Conservation (phyloP, 2,888 invertebrate genomes). For the Tribolium freemani region DNA sequence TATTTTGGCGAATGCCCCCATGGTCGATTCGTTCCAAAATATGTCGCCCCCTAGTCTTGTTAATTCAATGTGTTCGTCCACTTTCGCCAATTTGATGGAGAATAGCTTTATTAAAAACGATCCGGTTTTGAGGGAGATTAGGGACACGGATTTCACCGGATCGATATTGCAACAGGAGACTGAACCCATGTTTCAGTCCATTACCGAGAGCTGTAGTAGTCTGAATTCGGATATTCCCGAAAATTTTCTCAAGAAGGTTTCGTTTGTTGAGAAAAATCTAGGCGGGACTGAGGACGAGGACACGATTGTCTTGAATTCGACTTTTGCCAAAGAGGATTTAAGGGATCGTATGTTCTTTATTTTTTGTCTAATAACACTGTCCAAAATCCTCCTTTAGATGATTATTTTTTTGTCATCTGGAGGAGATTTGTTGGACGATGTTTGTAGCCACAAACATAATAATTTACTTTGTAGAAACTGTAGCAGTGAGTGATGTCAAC, state of each 20-base stretch:
- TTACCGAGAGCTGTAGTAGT: slow-evolving; percentile 64
- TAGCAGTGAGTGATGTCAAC: background rate
- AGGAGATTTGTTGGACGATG: no score
- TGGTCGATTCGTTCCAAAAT: slow-evolving; percentile 70
- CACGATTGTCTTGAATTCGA: slow-evolving; percentile 2
- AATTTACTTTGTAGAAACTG: background rate
- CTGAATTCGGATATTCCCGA: slow-evolving; percentile 64
- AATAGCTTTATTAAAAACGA: slow-evolving; percentile 66
- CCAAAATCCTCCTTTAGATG: no score
- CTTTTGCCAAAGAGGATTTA: slow-evolving; percentile 9
- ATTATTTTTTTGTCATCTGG: background rate
- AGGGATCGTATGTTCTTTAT: background rate
- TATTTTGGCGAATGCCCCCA: slow-evolving; percentile 64
- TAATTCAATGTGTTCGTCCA: slow-evolving; percentile 70
- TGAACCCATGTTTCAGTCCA: slow-evolving; percentile 64
- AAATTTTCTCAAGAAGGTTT: slow-evolving; percentile 61
- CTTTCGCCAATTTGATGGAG: slow-evolving; percentile 67
- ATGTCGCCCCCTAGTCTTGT: slow-evolving; percentile 74
- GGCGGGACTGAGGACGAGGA: slow-evolving; percentile 40
- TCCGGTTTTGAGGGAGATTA: slow-evolving; percentile 64
- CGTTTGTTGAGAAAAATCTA: slow-evolving; percentile 49
- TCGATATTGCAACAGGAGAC: slow-evolving; percentile 61
- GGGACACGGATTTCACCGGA: slow-evolving; percentile 64
- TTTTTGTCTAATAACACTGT: background rate
- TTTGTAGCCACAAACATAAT: no score